phyloP scores from a whole-genome alignment of 2,888 invertebrate species.

The Melanophora roralis region DNA sequence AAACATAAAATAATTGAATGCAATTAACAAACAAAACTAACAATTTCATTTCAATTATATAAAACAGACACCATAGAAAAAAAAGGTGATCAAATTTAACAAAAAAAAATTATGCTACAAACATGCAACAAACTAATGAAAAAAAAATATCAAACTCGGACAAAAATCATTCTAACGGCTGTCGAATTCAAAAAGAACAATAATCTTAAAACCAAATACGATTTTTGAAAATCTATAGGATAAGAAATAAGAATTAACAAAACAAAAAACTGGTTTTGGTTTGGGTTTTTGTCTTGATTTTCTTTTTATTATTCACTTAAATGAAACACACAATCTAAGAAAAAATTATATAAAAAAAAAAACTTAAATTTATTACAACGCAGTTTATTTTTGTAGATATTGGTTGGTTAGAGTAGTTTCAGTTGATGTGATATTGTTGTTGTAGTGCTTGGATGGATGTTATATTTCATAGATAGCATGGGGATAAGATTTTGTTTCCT shows the following conservation, averaged over 20 bases:
- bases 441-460: slow-evolving; percentile 46
- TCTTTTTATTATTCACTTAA: slow-evolving; percentile 49
- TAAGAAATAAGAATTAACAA: slow-evolving; percentile 35
- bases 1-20: slow-evolving; percentile 43
- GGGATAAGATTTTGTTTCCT: slow-evolving; percentile 56
- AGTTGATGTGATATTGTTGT: slow-evolving; percentile 27
- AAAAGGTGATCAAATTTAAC: slow-evolving; percentile 50
- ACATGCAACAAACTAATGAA: slow-evolving; percentile 47
- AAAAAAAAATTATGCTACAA: slow-evolving; percentile 19
- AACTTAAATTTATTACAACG: slow-evolving; percentile 61
- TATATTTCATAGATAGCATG: slow-evolving; percentile 55
- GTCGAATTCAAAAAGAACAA: slow-evolving; percentile 29
- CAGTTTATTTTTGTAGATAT: slow-evolving; percentile 51
- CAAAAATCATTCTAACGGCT: slow-evolving; percentile 39
- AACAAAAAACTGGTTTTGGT: slow-evolving; percentile 51
- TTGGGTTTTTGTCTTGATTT: slow-evolving; percentile 32
- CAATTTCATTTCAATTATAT: slow-evolving; percentile 50
- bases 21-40: slow-evolving; percentile 45
- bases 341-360: no score
- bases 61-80: neutral
- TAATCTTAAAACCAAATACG: slow-evolving; percentile 14
- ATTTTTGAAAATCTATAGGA: slow-evolving; percentile 21
- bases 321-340: slow-evolving; percentile 55
- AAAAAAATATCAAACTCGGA: neutral
- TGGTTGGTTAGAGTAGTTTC: slow-evolving; percentile 19